Conservation (phyloP, 2,888 invertebrate genomes). For the Patella ulyssiponensis region DNA sequence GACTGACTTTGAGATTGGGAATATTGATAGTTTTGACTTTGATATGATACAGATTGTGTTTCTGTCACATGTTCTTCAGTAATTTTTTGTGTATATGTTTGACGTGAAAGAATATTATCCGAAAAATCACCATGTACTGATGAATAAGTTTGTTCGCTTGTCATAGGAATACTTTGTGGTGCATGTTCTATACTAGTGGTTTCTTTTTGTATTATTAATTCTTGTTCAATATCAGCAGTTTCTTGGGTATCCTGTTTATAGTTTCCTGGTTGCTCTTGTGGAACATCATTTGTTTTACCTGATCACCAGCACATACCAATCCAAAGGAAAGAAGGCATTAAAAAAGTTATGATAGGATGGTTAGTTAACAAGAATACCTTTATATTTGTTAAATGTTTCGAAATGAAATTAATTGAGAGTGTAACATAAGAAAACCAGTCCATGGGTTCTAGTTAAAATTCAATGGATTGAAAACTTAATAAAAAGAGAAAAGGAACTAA, state of each 20-base stretch:
- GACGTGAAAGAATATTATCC: neutral
- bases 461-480: constrained; percentile 9
- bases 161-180: neutral
- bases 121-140: constrained; percentile 1
- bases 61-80: neutral
- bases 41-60: constrained; percentile 2
- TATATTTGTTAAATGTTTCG: neutral
- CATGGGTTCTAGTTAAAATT: constrained; percentile 15
- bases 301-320: constrained; percentile 40
- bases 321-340: constrained; percentile 45
- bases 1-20: neutral
- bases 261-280: constrained; percentile 6
- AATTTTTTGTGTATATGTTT: neutral
- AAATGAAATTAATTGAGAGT: constrained; percentile 14
- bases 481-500: neutral
- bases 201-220: neutral
- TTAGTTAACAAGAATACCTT: constrained; percentile 23
- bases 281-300: constrained; percentile 29
- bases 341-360: constrained; percentile 35
- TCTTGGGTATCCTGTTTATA: constrained; percentile 8
- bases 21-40: neutral
- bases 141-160: neutral
- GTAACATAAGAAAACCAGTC: constrained; percentile 14
- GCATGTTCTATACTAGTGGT: neutral
- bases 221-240: constrained; percentile 17